Percentiles rank a stretch among this genome's conserved stretches.
These are phyloP conservation scores for Marronus borbonicus DNA, from an alignment of 2,888 invertebrate species.

Conservation along the genomic window DNA sequence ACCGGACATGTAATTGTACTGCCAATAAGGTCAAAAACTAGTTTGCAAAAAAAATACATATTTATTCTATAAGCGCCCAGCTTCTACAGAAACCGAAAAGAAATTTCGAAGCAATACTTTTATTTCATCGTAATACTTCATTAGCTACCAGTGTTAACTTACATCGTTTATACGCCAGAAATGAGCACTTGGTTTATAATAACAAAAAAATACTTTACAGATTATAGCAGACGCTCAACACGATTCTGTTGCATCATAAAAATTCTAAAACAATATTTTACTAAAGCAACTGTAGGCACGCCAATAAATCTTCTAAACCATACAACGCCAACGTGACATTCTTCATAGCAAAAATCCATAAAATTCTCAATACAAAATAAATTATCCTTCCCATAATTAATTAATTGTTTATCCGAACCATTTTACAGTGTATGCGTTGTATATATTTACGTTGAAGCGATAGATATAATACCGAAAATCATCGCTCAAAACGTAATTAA, in stretches of 20 bases:
- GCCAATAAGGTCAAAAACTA: too few relatives aligned
- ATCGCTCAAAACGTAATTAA: slow-evolving; percentile 36
- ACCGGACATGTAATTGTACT: too few relatives aligned
- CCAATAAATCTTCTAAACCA: neutral
- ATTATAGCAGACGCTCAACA: neutral
- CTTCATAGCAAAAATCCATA: slow-evolving; percentile 25
- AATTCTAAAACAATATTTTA: slow-evolving; percentile 7
- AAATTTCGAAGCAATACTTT: neutral
- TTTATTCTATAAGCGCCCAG: too few relatives aligned
- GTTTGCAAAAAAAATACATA: too few relatives aligned
- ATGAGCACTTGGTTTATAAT: neutral
- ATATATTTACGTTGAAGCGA: slow-evolving; percentile 26
- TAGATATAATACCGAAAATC: slow-evolving; percentile 38
- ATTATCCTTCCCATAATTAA: slow-evolving; percentile 35
- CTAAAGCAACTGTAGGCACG: neutral
- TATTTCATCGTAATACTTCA: neutral
- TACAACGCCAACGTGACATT: slow-evolving; percentile 18
- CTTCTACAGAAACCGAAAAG: too few relatives aligned
- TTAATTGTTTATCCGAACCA: slow-evolving; percentile 33
- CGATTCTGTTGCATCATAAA: slow-evolving; percentile 18
- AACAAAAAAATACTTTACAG: neutral
- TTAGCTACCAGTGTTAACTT: neutral
- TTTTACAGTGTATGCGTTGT: slow-evolving; percentile 7
- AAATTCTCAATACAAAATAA: slow-evolving; percentile 42
- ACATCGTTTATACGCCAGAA: neutral